Conservation (phyloP, 1,140 invertebrate genomes). For the Sycobia sp. region DNA sequence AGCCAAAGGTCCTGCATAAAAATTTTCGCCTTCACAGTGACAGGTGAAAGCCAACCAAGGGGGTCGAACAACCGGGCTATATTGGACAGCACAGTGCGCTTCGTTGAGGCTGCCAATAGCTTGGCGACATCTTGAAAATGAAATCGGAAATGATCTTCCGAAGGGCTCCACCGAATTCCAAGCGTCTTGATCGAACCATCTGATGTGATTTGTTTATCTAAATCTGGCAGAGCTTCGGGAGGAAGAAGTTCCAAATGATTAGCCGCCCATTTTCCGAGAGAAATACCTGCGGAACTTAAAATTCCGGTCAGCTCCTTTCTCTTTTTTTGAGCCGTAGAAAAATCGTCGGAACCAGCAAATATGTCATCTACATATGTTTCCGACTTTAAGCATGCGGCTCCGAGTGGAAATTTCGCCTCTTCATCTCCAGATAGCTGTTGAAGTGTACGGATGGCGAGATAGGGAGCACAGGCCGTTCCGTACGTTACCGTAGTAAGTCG, state of each 20-base stretch:
- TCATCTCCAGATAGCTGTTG: conserved; percentile 17
- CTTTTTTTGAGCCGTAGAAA: neutral
- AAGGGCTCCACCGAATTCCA: neutral
- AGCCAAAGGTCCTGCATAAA: conserved; percentile 5
- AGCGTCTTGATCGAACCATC: neutral
- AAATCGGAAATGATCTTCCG: neutral
- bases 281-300: neutral
- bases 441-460: conserved; percentile 2
- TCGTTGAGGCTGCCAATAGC: neutral
- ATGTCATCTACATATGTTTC: too few relatives aligned
- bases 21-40: conserved; percentile 13
- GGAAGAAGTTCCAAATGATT: neutral
- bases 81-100: conserved; percentile 4
- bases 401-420: conserved; percentile 2
- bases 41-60: conserved; percentile 3
- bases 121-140: neutral
- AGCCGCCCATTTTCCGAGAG: conserved; percentile 8
- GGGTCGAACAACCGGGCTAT: conserved; percentile 19
- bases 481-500: conserved; percentile 14
- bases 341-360: too few relatives aligned
- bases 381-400: too few relatives aligned
- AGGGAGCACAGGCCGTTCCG: conserved; percentile 12
- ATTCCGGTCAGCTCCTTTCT: neutral
- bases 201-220: neutral
- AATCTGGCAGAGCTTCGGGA: neutral